Percentiles rank a stretch among this genome's conserved stretches.
These are phyloP conservation scores for Telmatochromis bifrenatus DNA, from an alignment of 2,113 vertebrate genomes.

Conservation along the genomic window DNA sequence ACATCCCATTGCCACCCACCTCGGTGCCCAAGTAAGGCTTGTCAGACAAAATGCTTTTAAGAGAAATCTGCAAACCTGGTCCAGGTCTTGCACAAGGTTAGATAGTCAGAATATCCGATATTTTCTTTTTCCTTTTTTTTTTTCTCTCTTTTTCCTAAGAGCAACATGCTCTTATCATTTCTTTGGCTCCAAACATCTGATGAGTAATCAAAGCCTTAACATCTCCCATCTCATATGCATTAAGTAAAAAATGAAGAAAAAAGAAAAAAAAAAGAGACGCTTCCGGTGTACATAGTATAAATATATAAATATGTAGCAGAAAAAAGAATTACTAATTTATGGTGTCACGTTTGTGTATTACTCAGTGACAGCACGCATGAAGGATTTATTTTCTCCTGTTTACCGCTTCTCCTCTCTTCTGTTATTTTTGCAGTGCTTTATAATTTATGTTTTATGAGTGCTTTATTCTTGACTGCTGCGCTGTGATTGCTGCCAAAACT, in stretches of 20 bases:
- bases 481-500: constrained; percentile 63
- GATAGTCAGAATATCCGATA: not conserved
- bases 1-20: not conserved
- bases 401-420: constrained; percentile 39
- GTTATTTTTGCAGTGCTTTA: constrained; percentile 68
- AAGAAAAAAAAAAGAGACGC: not conserved
- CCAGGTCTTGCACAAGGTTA: constrained; percentile 35
- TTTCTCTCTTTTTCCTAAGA: not conserved
- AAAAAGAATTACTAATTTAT: constrained; percentile 69
- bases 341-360: constrained; percentile 71
- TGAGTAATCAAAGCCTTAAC: constrained; percentile 70
- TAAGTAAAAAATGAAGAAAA: not conserved
- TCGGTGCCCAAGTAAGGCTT: not conserved
- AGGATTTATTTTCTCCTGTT: constrained; percentile 63
- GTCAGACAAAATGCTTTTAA: constrained; percentile 49
- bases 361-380: constrained; percentile 68
- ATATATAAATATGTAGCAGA: constrained; percentile 76
- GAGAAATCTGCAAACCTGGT: not conserved
- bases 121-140: not conserved
- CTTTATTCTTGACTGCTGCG: constrained; percentile 65
- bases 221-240: constrained; percentile 36
- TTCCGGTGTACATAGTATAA: constrained; percentile 74
- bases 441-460: constrained; percentile 65
- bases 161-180: not conserved
- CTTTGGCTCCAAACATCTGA: constrained; percentile 26